Evolutionary conservation across 2,888 invertebrate genomes (phyloP).

Genomic region (Tenthredo amoena): DNA sequence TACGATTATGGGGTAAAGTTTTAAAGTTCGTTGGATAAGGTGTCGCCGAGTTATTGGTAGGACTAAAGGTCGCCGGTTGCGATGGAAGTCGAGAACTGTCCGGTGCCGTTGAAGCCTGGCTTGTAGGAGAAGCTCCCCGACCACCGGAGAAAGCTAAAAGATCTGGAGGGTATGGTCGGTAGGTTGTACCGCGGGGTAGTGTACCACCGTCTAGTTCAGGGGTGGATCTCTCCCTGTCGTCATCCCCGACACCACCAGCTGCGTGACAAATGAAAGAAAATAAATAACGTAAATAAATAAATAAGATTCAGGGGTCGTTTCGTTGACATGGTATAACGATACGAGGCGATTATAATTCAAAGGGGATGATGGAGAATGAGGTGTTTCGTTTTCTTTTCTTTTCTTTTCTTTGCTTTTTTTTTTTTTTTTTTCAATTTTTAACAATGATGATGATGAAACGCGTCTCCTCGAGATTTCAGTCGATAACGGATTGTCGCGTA

Average conservation of each 20-base stretch:
- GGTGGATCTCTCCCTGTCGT: slow-evolving; percentile 58
- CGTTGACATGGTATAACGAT: slow-evolving; percentile 16
- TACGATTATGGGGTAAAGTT: slow-evolving; percentile 88
- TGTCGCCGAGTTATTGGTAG: slow-evolving; percentile 79
- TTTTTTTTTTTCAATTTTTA: slow-evolving; percentile 20
- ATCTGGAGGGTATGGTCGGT: slow-evolving; percentile 88
- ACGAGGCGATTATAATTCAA: not conserved
- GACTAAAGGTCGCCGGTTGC: slow-evolving; percentile 78
- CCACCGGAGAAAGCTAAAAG: slow-evolving; percentile 89
- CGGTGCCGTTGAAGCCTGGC: slow-evolving; percentile 89
- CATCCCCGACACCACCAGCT: slow-evolving; percentile 76
- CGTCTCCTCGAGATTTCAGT: slow-evolving; percentile 53
- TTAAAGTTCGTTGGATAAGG: slow-evolving; percentile 84
- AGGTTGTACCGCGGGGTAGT: slow-evolving; percentile 80
- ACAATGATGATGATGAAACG: not conserved
- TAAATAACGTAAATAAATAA: slow-evolving; percentile 63
- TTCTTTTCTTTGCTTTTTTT: slow-evolving; percentile 23
- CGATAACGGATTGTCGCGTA: slow-evolving; percentile 68
- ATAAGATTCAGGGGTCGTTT: not conserved
- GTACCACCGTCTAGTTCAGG: slow-evolving; percentile 79
- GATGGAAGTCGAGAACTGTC: slow-evolving; percentile 84
- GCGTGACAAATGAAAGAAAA: slow-evolving; percentile 68
- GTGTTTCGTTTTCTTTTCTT: not conserved
- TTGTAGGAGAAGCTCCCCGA: slow-evolving; percentile 78
- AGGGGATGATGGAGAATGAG: not conserved